Conservation (phyloP, 2,888 invertebrate genomes). For the Sisyra nigra region DNA sequence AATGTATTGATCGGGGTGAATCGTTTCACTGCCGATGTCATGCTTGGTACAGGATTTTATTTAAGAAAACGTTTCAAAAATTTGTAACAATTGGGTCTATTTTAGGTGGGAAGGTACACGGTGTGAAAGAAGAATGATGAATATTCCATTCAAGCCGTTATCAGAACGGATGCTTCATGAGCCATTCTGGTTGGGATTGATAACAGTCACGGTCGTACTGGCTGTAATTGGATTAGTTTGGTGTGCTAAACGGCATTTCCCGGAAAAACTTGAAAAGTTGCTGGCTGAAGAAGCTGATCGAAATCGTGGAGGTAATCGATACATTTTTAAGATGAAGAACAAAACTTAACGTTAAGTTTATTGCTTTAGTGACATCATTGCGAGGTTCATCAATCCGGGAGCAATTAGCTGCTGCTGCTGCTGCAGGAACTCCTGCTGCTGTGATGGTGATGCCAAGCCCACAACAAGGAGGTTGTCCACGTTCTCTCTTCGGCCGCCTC, state of each 20-base stretch:
- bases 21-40: conserved; percentile 33
- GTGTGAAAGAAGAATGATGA: conserved; percentile 52
- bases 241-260: conserved; percentile 75
- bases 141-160: conserved; percentile 53
- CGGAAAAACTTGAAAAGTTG: conserved; percentile 69
- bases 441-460: conserved; percentile 26
- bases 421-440: conserved; percentile 25
- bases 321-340: too few relatives aligned
- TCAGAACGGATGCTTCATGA: conserved; percentile 72
- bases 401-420: conserved; percentile 30
- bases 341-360: not conserved
- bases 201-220: conserved; percentile 67
- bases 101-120: conserved; percentile 30
- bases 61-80: not conserved
- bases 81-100: not conserved
- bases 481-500: conserved; percentile 66
- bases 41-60: conserved; percentile 51
- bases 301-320: conserved; percentile 45
- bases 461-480: conserved; percentile 32
- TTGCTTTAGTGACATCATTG: conserved; percentile 20
- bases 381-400: conserved; percentile 42
- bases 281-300: conserved; percentile 64
- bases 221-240: conserved; percentile 64
- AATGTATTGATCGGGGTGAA: conserved; percentile 29
- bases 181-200: conserved; percentile 78